phyloP scores from a whole-genome alignment of 2,797 vertebrate genomes.

The Epinephelus coioides region DNA sequence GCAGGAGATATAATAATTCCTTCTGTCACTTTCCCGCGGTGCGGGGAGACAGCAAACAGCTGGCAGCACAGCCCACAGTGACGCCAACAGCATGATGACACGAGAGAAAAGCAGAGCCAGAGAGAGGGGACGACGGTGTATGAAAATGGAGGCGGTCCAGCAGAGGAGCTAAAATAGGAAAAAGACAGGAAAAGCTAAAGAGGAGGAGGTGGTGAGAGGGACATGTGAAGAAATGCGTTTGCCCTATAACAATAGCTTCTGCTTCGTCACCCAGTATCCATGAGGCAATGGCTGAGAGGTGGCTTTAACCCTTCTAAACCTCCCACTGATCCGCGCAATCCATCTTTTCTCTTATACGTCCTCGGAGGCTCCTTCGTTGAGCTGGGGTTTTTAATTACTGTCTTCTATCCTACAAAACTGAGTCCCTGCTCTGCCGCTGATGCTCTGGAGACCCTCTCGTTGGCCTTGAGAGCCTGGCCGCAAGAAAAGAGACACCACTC shows the following conservation, averaged over 20 bases:
- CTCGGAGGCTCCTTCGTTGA: slow-evolving; percentile 53
- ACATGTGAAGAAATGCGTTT: slow-evolving; percentile 26
- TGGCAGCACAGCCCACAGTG: slow-evolving; percentile 65
- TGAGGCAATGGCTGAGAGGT: slow-evolving; percentile 51
- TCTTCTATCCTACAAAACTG: slow-evolving; percentile 45
- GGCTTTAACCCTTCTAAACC: slow-evolving; percentile 38
- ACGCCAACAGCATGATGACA: slow-evolving; percentile 54
- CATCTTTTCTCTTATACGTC: slow-evolving; percentile 45
- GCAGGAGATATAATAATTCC: slow-evolving; percentile 68
- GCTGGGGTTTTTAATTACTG: slow-evolving; percentile 72
- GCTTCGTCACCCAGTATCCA: slow-evolving; percentile 37
- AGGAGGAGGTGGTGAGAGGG: slow-evolving; percentile 14
- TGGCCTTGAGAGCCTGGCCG: slow-evolving; percentile 14
- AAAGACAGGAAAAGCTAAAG: slow-evolving; percentile 27
- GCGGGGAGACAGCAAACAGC: slow-evolving; percentile 75
- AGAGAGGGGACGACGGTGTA: slow-evolving; percentile 27
- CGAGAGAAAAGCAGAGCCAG: slow-evolving; percentile 32
- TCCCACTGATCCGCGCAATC: slow-evolving; percentile 29
- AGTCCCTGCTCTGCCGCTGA: slow-evolving; percentile 32
- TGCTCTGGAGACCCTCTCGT: slow-evolving; percentile 41
- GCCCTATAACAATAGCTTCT: slow-evolving; percentile 21
- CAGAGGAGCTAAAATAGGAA: slow-evolving; percentile 49
- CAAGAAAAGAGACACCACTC: slow-evolving; percentile 9
- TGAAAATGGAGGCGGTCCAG: slow-evolving; percentile 29
- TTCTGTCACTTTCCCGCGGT: slow-evolving; percentile 76